Evolutionary conservation across 2,113 vertebrate species (phyloP).

Genomic region (Protobothrops flavoviridis): DNA sequence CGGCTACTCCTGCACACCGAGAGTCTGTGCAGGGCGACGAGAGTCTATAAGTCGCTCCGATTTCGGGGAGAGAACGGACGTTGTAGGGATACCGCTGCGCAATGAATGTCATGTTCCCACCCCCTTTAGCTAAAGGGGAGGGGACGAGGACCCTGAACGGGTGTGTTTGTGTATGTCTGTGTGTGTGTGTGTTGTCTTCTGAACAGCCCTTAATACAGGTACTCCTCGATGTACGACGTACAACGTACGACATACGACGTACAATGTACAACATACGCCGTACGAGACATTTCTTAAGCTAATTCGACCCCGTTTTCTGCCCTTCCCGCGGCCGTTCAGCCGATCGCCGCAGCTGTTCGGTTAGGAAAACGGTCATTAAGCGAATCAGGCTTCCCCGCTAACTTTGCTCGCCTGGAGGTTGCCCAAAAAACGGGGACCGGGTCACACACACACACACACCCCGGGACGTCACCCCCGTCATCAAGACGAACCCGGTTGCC

Average conservation of each 20-base stretch:
- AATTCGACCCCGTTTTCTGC: neutral
- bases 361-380: neutral
- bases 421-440: neutral
- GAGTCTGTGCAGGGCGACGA: neutral
- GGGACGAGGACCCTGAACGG: neutral
- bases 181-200: too few relatives aligned
- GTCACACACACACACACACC: too few relatives aligned
- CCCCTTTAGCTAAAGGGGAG: neutral
- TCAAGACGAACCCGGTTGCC: too few relatives aligned
- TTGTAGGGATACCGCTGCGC: too few relatives aligned
- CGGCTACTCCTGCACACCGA: neutral
- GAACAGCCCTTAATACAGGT: too few relatives aligned
- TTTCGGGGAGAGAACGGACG: too few relatives aligned
- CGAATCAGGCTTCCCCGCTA: neutral
- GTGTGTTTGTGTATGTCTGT: too few relatives aligned
- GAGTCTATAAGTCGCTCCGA: fast-evolving
- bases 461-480: too few relatives aligned
- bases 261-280: fast-evolving
- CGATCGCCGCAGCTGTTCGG: neutral
- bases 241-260: neutral
- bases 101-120: too few relatives aligned
- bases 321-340: neutral
- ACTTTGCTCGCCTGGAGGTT: neutral
- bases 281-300: neutral
- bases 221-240: neutral